phyloP scores from a whole-genome alignment of 2,113 vertebrate genomes.

The Astur gentilis region DNA sequence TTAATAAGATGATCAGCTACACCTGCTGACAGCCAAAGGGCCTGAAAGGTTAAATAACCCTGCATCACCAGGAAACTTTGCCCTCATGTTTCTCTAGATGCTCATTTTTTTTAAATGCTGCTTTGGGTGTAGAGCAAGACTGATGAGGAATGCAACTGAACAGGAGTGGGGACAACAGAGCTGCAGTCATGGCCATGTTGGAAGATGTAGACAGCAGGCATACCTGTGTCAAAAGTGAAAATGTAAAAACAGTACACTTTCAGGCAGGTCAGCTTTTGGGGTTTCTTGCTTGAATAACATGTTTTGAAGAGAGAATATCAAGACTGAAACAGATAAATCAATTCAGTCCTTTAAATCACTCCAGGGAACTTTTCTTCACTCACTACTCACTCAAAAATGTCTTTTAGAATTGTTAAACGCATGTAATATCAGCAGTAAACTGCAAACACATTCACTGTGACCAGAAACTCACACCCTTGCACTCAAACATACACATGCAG shows the following conservation, averaged over 20 bases:
- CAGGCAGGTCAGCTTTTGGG: not conserved
- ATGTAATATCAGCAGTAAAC: not conserved
- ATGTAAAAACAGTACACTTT: not conserved
- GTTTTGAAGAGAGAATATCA: slow-evolving; percentile 16
- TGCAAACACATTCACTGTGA: slow-evolving; percentile 4
- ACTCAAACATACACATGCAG: not conserved
- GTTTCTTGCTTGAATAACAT: not conserved
- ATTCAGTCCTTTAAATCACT: slow-evolving; percentile 46
- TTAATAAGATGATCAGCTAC: fast-evolving
- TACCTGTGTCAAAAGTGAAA: not conserved
- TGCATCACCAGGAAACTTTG: not conserved
- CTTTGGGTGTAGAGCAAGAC: not conserved
- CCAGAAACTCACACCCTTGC: not conserved
- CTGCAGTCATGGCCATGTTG: not conserved
- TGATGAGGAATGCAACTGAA: not conserved
- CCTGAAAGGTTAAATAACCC: not conserved
- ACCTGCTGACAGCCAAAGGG: not conserved
- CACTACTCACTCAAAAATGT: slow-evolving; percentile 4
- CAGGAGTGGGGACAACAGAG: not conserved
- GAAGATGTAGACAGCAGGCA: not conserved
- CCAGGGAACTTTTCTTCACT: slow-evolving; percentile 30
- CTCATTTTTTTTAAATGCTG: not conserved
- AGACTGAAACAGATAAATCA: slow-evolving; percentile 30
- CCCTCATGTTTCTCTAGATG: not conserved
- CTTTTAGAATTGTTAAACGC: not conserved